Conservation (phyloP, 2,888 invertebrate genomes). For the Tuberolachnus salignus region DNA sequence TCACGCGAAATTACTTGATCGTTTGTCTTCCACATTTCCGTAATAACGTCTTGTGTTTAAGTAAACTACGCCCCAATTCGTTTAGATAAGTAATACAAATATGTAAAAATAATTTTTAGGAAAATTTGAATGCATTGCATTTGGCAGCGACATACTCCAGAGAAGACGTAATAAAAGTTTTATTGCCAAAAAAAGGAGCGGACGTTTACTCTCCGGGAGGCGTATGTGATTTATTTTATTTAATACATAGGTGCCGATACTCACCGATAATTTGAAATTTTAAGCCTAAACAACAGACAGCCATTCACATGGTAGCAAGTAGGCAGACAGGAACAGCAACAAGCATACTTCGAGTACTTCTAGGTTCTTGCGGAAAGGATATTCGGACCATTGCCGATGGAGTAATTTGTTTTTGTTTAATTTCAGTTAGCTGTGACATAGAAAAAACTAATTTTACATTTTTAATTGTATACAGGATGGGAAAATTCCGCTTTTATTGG, state of each 20-base stretch:
- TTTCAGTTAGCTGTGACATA: background rate
- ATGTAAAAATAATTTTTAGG: slow-evolving; percentile 69
- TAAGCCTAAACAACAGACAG: slow-evolving; percentile 89
- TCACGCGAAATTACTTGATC: slow-evolving; percentile 46
- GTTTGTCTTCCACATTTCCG: slow-evolving; percentile 30
- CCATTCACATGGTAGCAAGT: slow-evolving; percentile 93
- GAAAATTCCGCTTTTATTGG: slow-evolving; percentile 89
- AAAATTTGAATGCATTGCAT: slow-evolving; percentile 93
- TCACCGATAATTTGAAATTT: background rate
- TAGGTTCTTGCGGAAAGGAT: slow-evolving; percentile 88
- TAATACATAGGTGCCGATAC: background rate
- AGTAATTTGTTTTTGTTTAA: slow-evolving; percentile 67
- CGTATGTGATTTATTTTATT: slow-evolving; percentile 69
- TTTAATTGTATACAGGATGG: slow-evolving; percentile 73
- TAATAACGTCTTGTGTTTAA: background rate
- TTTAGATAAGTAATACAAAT: background rate
- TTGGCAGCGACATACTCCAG: slow-evolving; percentile 93
- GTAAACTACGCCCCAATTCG: slow-evolving; percentile 22
- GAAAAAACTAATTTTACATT: background rate
- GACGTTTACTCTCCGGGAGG: slow-evolving; percentile 93
- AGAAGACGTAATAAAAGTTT: slow-evolving; percentile 90
- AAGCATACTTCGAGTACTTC: slow-evolving; percentile 83
- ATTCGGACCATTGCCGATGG: slow-evolving; percentile 85
- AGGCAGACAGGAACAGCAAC: slow-evolving; percentile 92
- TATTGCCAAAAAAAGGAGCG: slow-evolving; percentile 85